Conservation (phyloP, 2,888 invertebrate species). For the Mamestra brassicae region DNA sequence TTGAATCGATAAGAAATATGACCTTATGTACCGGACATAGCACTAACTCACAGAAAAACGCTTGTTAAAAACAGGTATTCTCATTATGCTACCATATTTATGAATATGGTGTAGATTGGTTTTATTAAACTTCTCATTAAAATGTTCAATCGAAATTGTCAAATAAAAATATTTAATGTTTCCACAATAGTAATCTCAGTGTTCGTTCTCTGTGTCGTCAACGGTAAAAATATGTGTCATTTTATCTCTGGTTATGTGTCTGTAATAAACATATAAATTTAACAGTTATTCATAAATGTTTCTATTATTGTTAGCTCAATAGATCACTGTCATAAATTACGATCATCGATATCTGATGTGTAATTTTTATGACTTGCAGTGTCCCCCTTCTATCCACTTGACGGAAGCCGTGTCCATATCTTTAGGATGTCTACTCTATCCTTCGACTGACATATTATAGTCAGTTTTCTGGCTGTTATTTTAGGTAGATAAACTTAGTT, state of each 20-base stretch:
- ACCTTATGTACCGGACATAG: background rate
- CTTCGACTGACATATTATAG: conserved; percentile 48
- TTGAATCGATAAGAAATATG: conserved; percentile 3
- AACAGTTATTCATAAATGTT: conserved; percentile 24
- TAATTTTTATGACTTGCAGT: conserved; percentile 33
- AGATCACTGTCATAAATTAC: conserved; percentile 24
- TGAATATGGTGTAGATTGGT: conserved; percentile 8
- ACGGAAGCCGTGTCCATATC: conserved; percentile 33
- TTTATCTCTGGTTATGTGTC: conserved; percentile 41
- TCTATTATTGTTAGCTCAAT: conserved; percentile 30
- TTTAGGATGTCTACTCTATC: conserved; percentile 31
- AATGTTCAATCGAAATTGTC: conserved; percentile 28
- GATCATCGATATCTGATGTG: conserved; percentile 20
- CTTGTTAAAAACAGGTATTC: background rate
- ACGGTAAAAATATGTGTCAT: conserved; percentile 30
- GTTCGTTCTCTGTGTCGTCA: conserved; percentile 17
- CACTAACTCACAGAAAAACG: background rate
- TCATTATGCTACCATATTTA: conserved; percentile 10
- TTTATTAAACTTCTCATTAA: background rate
- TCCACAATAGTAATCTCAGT: conserved; percentile 29
- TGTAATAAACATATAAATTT: conserved; percentile 10
- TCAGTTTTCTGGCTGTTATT: conserved; percentile 56
- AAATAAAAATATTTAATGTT: conserved; percentile 20
- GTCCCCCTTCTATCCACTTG: conserved; percentile 5
- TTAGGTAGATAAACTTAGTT: conserved; percentile 40